phyloP scores from a whole-genome alignment of 2,797 vertebrate species.

The Paedocypris micromegethes region DNA sequence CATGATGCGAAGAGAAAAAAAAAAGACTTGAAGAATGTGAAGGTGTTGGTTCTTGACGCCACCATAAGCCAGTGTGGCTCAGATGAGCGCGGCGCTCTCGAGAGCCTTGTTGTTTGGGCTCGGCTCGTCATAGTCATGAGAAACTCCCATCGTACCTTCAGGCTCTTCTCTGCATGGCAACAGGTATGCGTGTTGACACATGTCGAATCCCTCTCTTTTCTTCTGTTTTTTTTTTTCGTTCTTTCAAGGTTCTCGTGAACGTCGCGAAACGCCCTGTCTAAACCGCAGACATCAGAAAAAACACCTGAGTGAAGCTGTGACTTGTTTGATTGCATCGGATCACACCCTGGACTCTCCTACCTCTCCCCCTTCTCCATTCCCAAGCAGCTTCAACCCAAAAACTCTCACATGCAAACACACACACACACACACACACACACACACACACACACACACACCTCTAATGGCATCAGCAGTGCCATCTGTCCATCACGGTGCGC shows the following conservation, averaged over 20 bases:
- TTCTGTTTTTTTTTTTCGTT: slow-evolving; percentile 35
- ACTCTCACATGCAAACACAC: slow-evolving; percentile 33
- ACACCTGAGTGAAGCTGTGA: slow-evolving; percentile 66
- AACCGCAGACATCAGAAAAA: slow-evolving; percentile 75
- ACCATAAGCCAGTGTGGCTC: slow-evolving; percentile 72
- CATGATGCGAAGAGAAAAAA: slow-evolving; percentile 43
- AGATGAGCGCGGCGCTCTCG: slow-evolving; percentile 69
- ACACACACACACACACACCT: slow-evolving; percentile 36
- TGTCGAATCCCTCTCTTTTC: slow-evolving; percentile 65
- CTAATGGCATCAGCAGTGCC: slow-evolving; percentile 49
- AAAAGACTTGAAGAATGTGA: slow-evolving; percentile 64
- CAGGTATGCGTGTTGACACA: slow-evolving; percentile 78
- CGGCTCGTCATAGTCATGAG: slow-evolving; percentile 73
- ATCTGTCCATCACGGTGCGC: slow-evolving; percentile 54
- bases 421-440: slow-evolving; percentile 23
- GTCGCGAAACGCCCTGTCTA: slow-evolving; percentile 75
- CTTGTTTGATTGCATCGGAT: slow-evolving; percentile 69
- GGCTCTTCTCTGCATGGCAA: slow-evolving; percentile 65
- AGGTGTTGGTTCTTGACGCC: slow-evolving; percentile 73
- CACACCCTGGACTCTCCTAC: slow-evolving; percentile 50
- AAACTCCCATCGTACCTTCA: slow-evolving; percentile 72
- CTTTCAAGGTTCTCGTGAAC: slow-evolving; percentile 51
- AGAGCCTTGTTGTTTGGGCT: slow-evolving; percentile 67
- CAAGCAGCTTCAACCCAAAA: slow-evolving; percentile 17
- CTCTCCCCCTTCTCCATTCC: slow-evolving; percentile 18